Base-by-base conservation (phyloP, 2,797 vertebrate genomes). In the Takifugu rubripes region DNA sequence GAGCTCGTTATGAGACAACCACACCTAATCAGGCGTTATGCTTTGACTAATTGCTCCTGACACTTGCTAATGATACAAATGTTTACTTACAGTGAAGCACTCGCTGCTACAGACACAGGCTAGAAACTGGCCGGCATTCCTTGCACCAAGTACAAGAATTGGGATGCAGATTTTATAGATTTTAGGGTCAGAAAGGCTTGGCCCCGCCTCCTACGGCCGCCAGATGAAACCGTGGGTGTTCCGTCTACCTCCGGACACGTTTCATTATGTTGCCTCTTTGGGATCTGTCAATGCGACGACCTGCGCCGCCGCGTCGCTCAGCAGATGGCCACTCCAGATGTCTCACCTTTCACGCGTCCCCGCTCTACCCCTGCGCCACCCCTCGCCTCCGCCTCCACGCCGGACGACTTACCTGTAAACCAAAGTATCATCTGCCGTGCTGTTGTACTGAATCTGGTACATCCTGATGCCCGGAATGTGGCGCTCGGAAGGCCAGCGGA, bases 381-480 rank as follows among this genome's bases (percentile, higher is more conserved):
- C 27, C 5, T 21, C 51, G 46, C 43, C 63, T 16, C 53, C 59
- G n/a, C 50, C 17, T 14, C 3, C 17, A 9, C 46, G 25, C 9
- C 1, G 46, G 10, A 10, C 9, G 26, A 11, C 87, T 89, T 85
- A 96, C 96, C 96, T 96, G 92, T 98, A 98, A 53, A 97, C 94
- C 25, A 97, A 84, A 5, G 94, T 93, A 61, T 97, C 96, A 27
- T 98, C 96, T 0, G 87, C 85, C 0, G 94, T 93, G 90, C 95
- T 97, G 91, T 98, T 98, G 78, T 98, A 98, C 83, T 97, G 95
- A 64, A 98, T 93, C 89, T 98, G 96, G 86, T 97, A 96, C 94
- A 98, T 96, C 59, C 96, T 89, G 70, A 97, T 94, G 25, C 94
- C 95, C 0, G 95, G 95, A 36, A 95, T 93, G 0, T 95, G 93